A percentile compares a stretch with the other conserved stretches of the same genome.
Conservation (phyloP, 2,797 vertebrate species). For the Fratercula arctica region DNA sequence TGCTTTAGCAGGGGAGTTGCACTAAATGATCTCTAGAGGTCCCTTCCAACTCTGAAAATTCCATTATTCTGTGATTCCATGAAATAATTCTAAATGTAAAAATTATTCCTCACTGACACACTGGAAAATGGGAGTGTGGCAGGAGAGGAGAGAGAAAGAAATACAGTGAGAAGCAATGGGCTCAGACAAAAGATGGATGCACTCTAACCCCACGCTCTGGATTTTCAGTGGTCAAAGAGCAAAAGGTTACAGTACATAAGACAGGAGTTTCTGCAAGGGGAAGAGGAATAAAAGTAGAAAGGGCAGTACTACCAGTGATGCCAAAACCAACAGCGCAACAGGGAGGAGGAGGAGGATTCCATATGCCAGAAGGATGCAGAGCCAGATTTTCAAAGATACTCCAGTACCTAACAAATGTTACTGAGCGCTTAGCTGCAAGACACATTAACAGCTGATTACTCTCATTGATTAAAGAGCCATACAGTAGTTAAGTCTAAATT, state of each 20-base stretch:
- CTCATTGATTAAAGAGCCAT: background rate
- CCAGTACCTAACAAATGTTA: conserved; percentile 8
- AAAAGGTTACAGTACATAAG: background rate
- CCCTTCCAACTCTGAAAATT: too few relatives aligned
- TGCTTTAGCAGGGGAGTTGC: too few relatives aligned
- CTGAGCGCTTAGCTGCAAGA: conserved; percentile 9
- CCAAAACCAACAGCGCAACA: conserved; percentile 8
- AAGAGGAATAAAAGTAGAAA: conserved; percentile 1
- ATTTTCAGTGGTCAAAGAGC: background rate
- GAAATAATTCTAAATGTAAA: background rate
- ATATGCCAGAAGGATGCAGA: background rate
- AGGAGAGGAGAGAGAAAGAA: background rate
- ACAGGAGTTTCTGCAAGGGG: background rate
- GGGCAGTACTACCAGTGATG: background rate
- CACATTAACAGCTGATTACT: background rate
- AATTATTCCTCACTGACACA: background rate
- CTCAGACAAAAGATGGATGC: background rate
- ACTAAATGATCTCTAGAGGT: too few relatives aligned
- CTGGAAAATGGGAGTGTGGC: background rate
- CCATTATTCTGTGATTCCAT: too few relatives aligned
- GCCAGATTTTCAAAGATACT: conserved; percentile 40
- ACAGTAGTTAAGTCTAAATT: background rate
- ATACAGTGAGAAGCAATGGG: background rate
- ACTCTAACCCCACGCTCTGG: background rate
- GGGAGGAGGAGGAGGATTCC: conserved; percentile 18